These are phyloP conservation scores for Sebastes cheni DNA, from an alignment of 2,797 vertebrate genomes.

Conservation along the genomic window DNA sequence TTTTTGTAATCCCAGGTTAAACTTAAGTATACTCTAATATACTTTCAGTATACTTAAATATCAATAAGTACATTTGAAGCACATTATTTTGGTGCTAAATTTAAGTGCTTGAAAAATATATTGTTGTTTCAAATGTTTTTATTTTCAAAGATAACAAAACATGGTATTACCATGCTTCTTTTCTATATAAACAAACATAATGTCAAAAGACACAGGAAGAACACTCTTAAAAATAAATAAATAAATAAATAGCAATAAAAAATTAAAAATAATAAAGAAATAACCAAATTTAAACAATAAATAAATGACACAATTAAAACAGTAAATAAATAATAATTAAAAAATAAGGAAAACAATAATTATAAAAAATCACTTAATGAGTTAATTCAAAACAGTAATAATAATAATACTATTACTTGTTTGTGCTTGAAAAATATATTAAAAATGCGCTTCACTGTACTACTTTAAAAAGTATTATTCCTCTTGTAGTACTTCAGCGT, in stretches of 20 bases:
- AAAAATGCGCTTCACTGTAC: background rate
- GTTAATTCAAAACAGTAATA: no score
- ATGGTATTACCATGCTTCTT: no score
- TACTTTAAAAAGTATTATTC: background rate
- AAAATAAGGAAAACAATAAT: no score
- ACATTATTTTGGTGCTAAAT: background rate
- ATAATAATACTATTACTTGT: no score
- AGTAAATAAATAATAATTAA: fast-evolving
- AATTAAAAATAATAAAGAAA: no score
- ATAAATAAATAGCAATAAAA: no score
- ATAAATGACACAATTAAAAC: no score
- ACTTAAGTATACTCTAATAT: background rate
- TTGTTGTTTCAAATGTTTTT: no score
- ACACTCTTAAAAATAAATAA: background rate
- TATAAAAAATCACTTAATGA: no score
- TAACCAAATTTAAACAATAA: background rate
- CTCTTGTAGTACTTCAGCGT: background rate
- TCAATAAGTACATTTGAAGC: background rate
- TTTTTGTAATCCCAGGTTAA: background rate
- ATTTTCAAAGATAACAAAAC: no score
- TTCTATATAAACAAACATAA: background rate
- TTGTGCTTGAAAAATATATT: background rate
- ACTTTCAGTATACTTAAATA: background rate
- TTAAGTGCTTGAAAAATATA: no score
- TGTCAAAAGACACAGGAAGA: background rate